Conservation (phyloP, 2,113 vertebrate genomes). For the Odocoileus hemionus region DNA sequence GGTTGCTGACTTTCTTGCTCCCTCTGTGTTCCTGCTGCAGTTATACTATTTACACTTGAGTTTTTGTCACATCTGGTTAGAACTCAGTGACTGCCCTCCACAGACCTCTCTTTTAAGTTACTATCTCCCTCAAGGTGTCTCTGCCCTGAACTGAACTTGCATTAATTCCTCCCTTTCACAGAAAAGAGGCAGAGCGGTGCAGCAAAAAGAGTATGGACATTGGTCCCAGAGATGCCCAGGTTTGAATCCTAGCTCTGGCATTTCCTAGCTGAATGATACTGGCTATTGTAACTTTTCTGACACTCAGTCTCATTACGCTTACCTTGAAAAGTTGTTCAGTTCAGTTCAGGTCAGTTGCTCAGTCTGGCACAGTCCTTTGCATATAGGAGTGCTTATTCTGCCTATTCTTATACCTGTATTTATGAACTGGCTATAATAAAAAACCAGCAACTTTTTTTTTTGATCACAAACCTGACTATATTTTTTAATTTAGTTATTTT, state of each 20-base stretch:
- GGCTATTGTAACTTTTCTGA: neutral
- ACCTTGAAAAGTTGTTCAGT: slow-evolving; percentile 12
- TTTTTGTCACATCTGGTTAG: slow-evolving; percentile 32
- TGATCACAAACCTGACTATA: neutral
- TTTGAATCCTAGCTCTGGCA: neutral
- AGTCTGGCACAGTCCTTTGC: neutral
- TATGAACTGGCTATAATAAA: neutral
- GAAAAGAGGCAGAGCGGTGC: neutral
- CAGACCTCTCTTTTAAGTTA: neutral
- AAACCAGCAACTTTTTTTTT: neutral
- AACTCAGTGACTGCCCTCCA: neutral
- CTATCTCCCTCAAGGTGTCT: neutral
- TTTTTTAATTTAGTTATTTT: neutral
- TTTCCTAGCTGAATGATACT: neutral
- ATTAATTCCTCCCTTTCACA: neutral
- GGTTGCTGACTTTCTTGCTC: neutral
- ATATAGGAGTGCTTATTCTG: neutral
- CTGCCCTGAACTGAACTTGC: neutral
- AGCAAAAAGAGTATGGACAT: neutral
- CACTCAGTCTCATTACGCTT: neutral
- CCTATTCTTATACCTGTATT: neutral
- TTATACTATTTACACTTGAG: neutral
- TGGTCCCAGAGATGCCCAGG: neutral
- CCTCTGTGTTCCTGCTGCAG: neutral
- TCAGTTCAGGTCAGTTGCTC: neutral